Evolutionary conservation across 1,140 invertebrate genomes (phyloP).

Genomic region (Cydia fagiglandana): DNA sequence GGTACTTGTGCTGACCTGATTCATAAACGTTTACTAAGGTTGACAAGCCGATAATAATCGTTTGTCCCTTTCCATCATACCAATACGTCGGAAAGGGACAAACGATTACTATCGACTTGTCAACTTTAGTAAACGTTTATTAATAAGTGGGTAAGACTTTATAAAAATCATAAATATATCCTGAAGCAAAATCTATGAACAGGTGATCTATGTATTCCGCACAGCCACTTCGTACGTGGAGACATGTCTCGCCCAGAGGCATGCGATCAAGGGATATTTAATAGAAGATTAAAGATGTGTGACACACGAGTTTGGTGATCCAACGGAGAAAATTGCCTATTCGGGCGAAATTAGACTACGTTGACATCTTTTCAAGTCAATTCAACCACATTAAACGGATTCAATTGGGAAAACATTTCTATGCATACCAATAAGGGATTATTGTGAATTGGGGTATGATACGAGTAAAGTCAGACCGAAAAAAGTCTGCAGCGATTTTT

Average conservation of each 20-base stretch:
- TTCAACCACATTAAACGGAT: background rate
- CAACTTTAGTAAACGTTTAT: no score
- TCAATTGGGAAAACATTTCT: background rate
- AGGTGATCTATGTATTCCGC: background rate
- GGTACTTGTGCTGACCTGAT: no score
- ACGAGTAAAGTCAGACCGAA: no score
- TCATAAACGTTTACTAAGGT: no score
- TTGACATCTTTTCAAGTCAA: background rate
- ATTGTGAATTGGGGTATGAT: no score
- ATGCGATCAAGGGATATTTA: constrained; percentile 24
- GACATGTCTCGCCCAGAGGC: background rate
- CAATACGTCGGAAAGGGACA: no score
- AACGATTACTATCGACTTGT: no score
- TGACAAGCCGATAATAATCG: no score
- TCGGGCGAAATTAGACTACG: background rate
- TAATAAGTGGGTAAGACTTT: no score
- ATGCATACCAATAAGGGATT: background rate
- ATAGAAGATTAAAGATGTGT: constrained; percentile 22
- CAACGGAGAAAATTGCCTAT: background rate
- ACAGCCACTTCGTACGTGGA: background rate
- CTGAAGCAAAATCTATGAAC: background rate
- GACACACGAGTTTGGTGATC: constrained; percentile 1
- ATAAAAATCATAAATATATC: background rate
- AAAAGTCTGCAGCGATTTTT: no score
- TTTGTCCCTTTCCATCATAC: no score